Evolutionary conservation across 2,797 vertebrate genomes (phyloP).

Genomic region (Spinus olivaceus): DNA sequence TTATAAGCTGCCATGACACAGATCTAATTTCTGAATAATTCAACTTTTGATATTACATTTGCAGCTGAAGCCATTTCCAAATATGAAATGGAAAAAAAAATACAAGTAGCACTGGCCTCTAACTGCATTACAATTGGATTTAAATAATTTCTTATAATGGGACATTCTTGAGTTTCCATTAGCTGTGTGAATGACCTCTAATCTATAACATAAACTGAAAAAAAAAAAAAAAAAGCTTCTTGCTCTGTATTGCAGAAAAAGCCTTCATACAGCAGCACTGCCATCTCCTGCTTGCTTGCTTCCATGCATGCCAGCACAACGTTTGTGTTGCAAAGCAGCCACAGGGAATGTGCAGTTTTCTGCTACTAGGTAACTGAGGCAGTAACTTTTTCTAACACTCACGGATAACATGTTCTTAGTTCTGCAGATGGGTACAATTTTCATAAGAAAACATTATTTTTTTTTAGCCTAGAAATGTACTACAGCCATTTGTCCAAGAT

Average conservation of each 20-base stretch:
- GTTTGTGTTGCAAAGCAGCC: neutral
- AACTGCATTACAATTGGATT: neutral
- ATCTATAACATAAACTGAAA: neutral
- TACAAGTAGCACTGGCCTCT: neutral
- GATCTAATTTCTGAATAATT: neutral
- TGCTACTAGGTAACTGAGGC: neutral
- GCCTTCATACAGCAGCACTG: slow-evolving; percentile 13
- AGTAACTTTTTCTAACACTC: neutral
- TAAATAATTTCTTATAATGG: neutral
- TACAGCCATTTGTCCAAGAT: neutral
- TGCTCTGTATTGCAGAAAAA: neutral
- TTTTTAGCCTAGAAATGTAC: neutral
- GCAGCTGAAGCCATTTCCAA: neutral
- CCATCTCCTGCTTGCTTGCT: slow-evolving; percentile 41
- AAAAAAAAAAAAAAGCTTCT: neutral
- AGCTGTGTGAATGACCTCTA: neutral
- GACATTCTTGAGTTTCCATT: neutral
- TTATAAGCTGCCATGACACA: neutral
- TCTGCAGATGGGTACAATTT: neutral
- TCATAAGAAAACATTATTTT: neutral
- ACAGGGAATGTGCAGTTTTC: neutral
- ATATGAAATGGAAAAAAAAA: neutral
- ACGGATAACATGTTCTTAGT: accelerated
- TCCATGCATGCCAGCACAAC: neutral
- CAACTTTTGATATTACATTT: neutral